Conservation (phyloP, 1,140 invertebrate species). For the Physella acuta region DNA sequence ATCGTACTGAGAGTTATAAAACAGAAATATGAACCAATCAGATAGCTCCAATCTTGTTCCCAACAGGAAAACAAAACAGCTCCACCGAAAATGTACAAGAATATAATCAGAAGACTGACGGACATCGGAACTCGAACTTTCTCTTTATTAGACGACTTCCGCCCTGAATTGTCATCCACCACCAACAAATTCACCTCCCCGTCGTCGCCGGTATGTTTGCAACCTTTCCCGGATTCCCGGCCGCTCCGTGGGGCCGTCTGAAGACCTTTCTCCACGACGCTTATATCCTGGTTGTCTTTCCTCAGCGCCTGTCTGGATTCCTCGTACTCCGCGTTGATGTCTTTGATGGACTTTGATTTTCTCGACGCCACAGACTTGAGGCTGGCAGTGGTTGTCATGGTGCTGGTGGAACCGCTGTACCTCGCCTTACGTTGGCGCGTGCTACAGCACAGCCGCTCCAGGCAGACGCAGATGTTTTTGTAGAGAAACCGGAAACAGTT, state of each 20-base stretch:
- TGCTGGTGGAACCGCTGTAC: not conserved
- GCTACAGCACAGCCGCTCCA: slow-evolving; percentile 21
- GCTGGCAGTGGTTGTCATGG: not conserved
- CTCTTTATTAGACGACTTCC: slow-evolving; percentile 23
- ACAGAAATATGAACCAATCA: slow-evolving; percentile 94
- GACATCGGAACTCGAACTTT: slow-evolving; percentile 52
- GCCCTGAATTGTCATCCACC: not conserved
- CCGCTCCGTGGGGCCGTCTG: not conserved
- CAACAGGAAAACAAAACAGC: slow-evolving; percentile 55
- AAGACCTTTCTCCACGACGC: not conserved
- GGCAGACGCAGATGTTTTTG: slow-evolving; percentile 74
- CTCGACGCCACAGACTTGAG: not conserved
- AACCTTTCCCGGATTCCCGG: not conserved
- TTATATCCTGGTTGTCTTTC: not conserved
- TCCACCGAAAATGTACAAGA: slow-evolving; percentile 54
- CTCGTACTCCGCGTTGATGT: not conserved
- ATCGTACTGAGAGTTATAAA: slow-evolving; percentile 63
- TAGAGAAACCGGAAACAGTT: slow-evolving; percentile 94
- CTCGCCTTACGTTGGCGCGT: not conserved
- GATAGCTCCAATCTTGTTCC: slow-evolving; percentile 77
- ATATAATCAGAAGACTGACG: slow-evolving; percentile 52
- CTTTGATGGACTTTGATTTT: not conserved
- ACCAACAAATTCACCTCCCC: not conserved
- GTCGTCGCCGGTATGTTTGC: not conserved
- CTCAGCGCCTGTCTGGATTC: not conserved